Conservation (phyloP, 2,797 vertebrate species). For the Darevskia mixta region DNA sequence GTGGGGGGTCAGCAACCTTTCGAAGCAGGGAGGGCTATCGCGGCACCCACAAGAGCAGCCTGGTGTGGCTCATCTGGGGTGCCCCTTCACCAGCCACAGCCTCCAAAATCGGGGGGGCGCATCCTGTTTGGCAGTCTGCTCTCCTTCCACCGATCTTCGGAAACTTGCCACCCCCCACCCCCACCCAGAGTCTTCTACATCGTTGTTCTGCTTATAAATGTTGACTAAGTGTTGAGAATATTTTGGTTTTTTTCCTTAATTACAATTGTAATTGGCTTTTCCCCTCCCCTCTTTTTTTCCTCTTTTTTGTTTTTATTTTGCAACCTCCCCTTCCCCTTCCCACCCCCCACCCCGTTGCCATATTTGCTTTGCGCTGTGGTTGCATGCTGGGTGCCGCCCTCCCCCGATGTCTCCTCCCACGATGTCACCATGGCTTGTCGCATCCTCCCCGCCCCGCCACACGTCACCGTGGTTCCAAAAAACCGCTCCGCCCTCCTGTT, state of each 20-base stretch:
- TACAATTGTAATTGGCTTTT: conserved; percentile 86
- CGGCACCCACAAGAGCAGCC: conserved; percentile 51
- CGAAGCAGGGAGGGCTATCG: conserved; percentile 46
- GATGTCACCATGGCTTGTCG: conserved; percentile 91
- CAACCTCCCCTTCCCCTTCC: conserved; percentile 24
- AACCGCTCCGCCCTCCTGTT: conserved; percentile 87
- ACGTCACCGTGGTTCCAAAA: conserved; percentile 90
- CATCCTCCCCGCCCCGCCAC: conserved; percentile 75
- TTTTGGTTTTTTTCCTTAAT: conserved; percentile 80
- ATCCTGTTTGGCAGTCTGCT: conserved; percentile 56
- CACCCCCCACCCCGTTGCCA: conserved; percentile 71
- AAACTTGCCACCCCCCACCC: conserved; percentile 46
- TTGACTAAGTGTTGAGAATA: conserved; percentile 82
- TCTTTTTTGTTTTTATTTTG: conserved; percentile 50
- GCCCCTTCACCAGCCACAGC: too few relatives aligned
- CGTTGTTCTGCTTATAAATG: conserved; percentile 81
- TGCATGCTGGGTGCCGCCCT: conserved; percentile 85
- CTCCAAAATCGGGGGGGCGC: neutral
- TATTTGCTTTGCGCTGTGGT: conserved; percentile 85
- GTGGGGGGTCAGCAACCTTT: conserved; percentile 51
- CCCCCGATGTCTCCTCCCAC: conserved; percentile 86
- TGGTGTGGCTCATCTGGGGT: conserved; percentile 27
- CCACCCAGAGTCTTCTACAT: conserved; percentile 71
- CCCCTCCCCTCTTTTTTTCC: conserved; percentile 81
- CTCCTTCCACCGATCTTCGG: neutral